Base-by-base conservation (phyloP, 2,113 vertebrate species). In the Narcine bancroftii region DNA sequence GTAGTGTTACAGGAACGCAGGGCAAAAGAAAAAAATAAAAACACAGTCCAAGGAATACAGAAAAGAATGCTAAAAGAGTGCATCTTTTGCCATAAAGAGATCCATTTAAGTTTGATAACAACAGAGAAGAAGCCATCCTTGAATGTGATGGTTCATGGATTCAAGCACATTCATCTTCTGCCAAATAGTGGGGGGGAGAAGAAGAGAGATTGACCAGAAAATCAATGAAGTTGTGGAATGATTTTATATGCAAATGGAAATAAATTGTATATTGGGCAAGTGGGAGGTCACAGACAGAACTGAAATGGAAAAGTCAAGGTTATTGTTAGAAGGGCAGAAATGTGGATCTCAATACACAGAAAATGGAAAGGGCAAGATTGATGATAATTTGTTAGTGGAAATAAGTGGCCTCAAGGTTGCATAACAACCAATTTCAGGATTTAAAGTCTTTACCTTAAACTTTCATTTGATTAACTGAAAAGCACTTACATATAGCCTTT, bases 401-500 rank as follows among this genome's bases (percentile, higher is more conserved):
- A 29, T 9, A 21, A 13, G 50, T 36, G 81, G 77, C 10, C 10
- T 15, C 17, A 60, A 39, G 17, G 17, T 87, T 63, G 2, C 3
- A n/a, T 53, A 87, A 63, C 5, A 60, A n/a, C 26, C 29, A 33
- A 3, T 39, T 87, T 87, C 36, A n/a, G 36, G 4, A 36, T 29
- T 87, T 56, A 87, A 60, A 60, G 17, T 17, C 50, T 60, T 4
- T 7, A 63, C 60, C 53, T 87, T 60, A 19, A 87, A 83, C 21
- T 45, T 47, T 29, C 47, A 10, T 24, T 11, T 79, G 29, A 53
- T 56, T 42, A 65, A 56, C 7, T 89, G 36, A 19, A 17, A 89
- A 89, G 39, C 10, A 97, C 98, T 98, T 94, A 99, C 99, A 99
- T 95, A 95, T 97, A 98, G 91, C 98, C 99, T 94, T 95, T 94